Evolutionary conservation across 2,113 vertebrate species (phyloP).

Genomic region (Tonatia bakeri): DNA sequence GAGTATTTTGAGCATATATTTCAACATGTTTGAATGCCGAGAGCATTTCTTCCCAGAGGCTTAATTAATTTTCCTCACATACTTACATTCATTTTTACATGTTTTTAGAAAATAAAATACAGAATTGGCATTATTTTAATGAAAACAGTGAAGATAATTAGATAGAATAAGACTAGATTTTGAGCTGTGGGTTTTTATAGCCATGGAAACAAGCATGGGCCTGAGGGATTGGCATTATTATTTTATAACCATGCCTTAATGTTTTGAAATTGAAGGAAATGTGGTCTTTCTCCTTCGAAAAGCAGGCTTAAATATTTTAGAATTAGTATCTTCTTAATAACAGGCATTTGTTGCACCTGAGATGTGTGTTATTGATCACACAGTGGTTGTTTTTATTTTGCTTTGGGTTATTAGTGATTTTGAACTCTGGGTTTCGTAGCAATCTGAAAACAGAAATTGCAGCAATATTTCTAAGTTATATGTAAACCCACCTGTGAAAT

Average conservation of each 20-base stretch:
- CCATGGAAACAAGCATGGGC: not conserved
- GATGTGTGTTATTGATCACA: not conserved
- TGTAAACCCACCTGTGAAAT: conserved; percentile 12
- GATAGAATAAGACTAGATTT: not conserved
- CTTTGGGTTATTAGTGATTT: conserved; percentile 25
- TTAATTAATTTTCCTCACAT: not conserved
- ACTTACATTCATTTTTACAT: not conserved
- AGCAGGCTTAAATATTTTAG: not conserved
- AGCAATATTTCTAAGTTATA: not conserved
- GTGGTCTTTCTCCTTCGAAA: not conserved
- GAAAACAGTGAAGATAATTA: not conserved
- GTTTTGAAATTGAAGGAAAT: conserved; percentile 21
- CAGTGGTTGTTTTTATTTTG: not conserved
- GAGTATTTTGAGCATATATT: not conserved
- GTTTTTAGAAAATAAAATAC: not conserved
- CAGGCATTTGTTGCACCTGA: not conserved
- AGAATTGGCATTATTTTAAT: not conserved
- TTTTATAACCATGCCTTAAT: not conserved
- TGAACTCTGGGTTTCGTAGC: not conserved
- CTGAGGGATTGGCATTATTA: not conserved
- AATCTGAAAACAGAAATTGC: not conserved
- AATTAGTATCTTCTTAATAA: not conserved
- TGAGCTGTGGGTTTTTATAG: not conserved
- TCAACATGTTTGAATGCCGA: not conserved
- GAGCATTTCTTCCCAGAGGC: not conserved